Conservation (phyloP, 2,888 invertebrate species). For the Thymelicus sylvestris region DNA sequence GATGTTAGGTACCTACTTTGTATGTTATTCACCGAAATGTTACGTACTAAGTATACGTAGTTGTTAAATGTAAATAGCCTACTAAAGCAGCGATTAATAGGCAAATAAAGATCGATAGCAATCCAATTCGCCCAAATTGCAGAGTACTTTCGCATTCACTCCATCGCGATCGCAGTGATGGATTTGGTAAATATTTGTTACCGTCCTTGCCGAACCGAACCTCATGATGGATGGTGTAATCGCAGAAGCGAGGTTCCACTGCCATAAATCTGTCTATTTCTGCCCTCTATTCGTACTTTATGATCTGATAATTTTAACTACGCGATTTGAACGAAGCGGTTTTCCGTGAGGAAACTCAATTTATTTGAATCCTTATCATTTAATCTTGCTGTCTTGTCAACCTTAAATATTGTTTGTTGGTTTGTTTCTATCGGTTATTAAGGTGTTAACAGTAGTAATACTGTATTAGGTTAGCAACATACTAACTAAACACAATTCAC, state of each 20-base stretch:
- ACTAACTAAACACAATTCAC: no score
- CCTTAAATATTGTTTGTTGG: slow-evolving; percentile 31
- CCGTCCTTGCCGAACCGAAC: slow-evolving; percentile 31
- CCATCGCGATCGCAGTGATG: slow-evolving; percentile 22
- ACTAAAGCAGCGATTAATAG: neutral
- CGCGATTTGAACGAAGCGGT: slow-evolving; percentile 42
- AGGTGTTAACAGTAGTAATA: neutral
- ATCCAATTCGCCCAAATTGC: slow-evolving; percentile 36
- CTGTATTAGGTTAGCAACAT: no score
- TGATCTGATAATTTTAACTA: slow-evolving; percentile 60
- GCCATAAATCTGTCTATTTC: slow-evolving; percentile 52
- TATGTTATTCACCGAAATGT: no score
- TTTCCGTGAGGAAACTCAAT: slow-evolving; percentile 67
- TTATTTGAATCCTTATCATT: slow-evolving; percentile 58
- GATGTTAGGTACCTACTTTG: no score
- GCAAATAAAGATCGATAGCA: slow-evolving; percentile 41
- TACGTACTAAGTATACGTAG: no score
- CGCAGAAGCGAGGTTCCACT: slow-evolving; percentile 23
- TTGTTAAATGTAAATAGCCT: no score
- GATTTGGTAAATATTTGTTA: slow-evolving; percentile 46
- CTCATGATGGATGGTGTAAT: slow-evolving; percentile 39
- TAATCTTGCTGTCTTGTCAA: slow-evolving; percentile 50
- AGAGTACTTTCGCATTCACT: slow-evolving; percentile 36
- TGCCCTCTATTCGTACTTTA: slow-evolving; percentile 44
- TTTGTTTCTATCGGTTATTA: slow-evolving; percentile 11